Evolutionary conservation across 2,113 vertebrate species (phyloP).

Genomic region (Pipra filicauda): DNA sequence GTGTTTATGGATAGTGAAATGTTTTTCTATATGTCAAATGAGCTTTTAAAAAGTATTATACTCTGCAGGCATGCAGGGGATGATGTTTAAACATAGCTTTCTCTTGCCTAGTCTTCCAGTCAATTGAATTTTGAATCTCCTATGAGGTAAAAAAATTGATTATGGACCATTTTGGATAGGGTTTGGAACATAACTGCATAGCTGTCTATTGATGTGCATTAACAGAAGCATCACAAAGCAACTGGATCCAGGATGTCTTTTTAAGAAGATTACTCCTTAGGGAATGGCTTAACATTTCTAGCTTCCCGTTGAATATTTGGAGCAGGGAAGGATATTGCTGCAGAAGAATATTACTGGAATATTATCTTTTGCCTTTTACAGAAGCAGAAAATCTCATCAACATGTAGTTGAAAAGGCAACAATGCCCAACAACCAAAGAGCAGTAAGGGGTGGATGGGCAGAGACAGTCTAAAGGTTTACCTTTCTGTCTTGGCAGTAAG

Average conservation of each 20-base stretch:
- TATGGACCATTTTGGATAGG: constrained; percentile 57
- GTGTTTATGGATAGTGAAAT: constrained; percentile 52
- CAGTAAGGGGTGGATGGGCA: fast-evolving
- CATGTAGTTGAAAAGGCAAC: not conserved
- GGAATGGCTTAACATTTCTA: constrained; percentile 1
- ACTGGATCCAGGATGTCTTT: not conserved
- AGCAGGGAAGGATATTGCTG: not conserved
- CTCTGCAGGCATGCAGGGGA: constrained; percentile 52
- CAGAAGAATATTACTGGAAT: not conserved
- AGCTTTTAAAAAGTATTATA: constrained; percentile 65
- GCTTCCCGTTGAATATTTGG: constrained; percentile 11
- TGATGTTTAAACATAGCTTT: constrained; percentile 76
- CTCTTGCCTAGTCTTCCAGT: constrained; percentile 43
- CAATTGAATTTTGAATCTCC: constrained; percentile 69
- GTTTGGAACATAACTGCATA: constrained; percentile 30
- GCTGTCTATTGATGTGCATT: not conserved
- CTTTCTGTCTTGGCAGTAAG: not conserved
- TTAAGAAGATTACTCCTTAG: not conserved
- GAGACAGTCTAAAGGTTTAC: not conserved
- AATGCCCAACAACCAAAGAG: not conserved
- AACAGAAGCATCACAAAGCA: constrained; percentile 2
- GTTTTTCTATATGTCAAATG: constrained; percentile 59
- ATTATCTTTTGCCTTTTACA: not conserved
- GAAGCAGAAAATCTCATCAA: not conserved
- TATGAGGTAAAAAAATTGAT: constrained; percentile 65